A percentile compares a stretch with the other conserved stretches of the same genome.
phyloP scores from a whole-genome alignment of 2,113 vertebrate species.

The Xiphophorus couchianus region DNA sequence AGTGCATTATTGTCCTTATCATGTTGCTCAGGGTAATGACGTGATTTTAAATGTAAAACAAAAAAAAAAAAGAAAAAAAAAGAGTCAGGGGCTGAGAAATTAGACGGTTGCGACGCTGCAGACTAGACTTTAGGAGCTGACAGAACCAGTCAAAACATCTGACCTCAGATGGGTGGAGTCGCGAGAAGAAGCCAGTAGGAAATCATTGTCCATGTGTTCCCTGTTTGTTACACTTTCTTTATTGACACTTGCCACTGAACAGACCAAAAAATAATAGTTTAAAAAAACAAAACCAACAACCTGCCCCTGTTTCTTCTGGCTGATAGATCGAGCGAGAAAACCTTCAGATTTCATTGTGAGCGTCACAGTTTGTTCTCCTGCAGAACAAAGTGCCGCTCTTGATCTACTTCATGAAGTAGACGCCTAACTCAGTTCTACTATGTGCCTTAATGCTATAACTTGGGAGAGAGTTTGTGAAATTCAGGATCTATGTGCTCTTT shows the following conservation, averaged over 20 bases:
- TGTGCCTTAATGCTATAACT: conserved; percentile 99
- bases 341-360: conserved; percentile 89
- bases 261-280: conserved; percentile 91
- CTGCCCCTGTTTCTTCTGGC: conserved; percentile 83
- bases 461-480: conserved; percentile 99
- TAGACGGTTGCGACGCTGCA: conserved; percentile 43
- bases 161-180: conserved; percentile 73
- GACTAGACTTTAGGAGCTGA: conserved; percentile 66
- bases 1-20: conserved; percentile 97
- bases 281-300: conserved; percentile 56
- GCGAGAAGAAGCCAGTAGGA: conserved; percentile 69
- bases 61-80: conserved; percentile 4
- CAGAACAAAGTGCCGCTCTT: conserved; percentile 96
- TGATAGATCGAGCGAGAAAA: conserved; percentile 75
- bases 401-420: conserved; percentile 96
- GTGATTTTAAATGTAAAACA: conserved; percentile 78
- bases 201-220: conserved; percentile 65
- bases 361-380: conserved; percentile 95
- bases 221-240: conserved; percentile 87
- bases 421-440: conserved; percentile 99
- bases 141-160: conserved; percentile 52
- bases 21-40: conserved; percentile 97
- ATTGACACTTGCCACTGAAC: conserved; percentile 96
- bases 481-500: conserved; percentile 99
- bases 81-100: conserved; percentile 34